A percentile compares a stretch with the other conserved stretches of the same genome.
phyloP scores from a whole-genome alignment of 1,140 invertebrate species.

The Portunus trituberculatus region DNA sequence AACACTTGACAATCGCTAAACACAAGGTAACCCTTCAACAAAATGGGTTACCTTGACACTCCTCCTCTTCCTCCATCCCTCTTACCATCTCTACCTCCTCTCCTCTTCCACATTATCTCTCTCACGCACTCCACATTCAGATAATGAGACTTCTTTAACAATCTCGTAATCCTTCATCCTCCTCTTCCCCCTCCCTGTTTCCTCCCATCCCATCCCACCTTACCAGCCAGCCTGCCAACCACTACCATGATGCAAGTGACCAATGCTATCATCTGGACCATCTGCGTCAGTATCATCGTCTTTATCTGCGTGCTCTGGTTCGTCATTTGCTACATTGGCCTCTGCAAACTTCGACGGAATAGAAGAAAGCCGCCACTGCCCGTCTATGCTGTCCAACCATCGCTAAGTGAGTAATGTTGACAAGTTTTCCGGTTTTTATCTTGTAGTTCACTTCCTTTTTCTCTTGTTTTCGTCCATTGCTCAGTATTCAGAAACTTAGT shows the following conservation, averaged over 20 bases:
- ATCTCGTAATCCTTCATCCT: background rate
- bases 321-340: conserved; percentile 77
- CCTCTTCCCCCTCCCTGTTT: too few relatives aligned
- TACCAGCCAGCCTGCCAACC: too few relatives aligned
- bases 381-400: conserved; percentile 57
- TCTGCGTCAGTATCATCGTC: conserved; percentile 77
- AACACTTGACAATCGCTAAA: too few relatives aligned
- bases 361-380: conserved; percentile 67
- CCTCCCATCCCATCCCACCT: too few relatives aligned
- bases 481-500: too few relatives aligned
- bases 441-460: too few relatives aligned
- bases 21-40: background rate
- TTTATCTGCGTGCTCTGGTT: conserved; percentile 78
- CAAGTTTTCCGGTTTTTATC: too few relatives aligned
- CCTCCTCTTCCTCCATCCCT: too few relatives aligned
- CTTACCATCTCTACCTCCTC: background rate
- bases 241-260: conserved; percentile 69
- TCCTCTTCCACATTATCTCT: background rate
- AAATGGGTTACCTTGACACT: background rate
- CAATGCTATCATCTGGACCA: conserved; percentile 77
- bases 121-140: background rate
- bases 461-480: too few relatives aligned
- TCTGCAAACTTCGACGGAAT: conserved; percentile 74
- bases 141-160: background rate
- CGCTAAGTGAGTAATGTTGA: conserved; percentile 31